Evolutionary conservation across 2,888 invertebrate species (phyloP), one percentile per base, ranked within the genome.

Genomic region (Bembecia ichneumoniformis): DNA sequence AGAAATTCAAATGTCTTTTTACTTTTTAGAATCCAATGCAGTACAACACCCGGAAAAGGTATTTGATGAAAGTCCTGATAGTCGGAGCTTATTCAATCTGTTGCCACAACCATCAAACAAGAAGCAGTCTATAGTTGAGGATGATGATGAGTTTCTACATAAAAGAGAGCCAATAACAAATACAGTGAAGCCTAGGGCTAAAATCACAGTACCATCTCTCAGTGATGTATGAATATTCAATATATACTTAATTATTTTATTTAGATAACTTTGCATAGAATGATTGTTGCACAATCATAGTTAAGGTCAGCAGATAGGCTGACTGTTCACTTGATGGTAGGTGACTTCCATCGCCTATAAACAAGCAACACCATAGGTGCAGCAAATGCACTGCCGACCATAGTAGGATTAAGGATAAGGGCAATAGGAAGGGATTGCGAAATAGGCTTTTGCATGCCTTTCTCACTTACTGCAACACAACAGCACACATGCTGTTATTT

Each of bases 141-240:
- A 88, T 55, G 91, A 92, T 58, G 91, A 92, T 68, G 91, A 91
- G 56, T 89, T 90, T 59, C 63, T 91, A 11, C 87, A 88, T 52
- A 91, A 91, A 62, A 91, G 90, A 58, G 89, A 87, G 54, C 68
- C 66, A 9, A 49, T 55, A 3, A 71, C 63, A 52, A 20, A 20
- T 20, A 45, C 63, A 49, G 68, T 77, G 54, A 87, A 75, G 74
- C 84, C 81, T 55, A 84, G 90, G 50, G 90, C 91, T 0, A 90
- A 89, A 72, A 94, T 94, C 55, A 88, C 88, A 43, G 89, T 93
- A 47, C 93, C 93, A 1, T 91, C 92, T 1, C 75, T 93, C 3
- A 89, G 87, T 58, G 90, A 92, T 71, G 91, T 91, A 77, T 76
- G 78, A 28, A 28, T 28, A 28, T 28, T 28, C 9, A 28, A 28